Percentiles rank a stretch among this genome's conserved stretches.
phyloP scores from a whole-genome alignment of 1,140 invertebrate species.

The Rhagoletis pomonella region DNA sequence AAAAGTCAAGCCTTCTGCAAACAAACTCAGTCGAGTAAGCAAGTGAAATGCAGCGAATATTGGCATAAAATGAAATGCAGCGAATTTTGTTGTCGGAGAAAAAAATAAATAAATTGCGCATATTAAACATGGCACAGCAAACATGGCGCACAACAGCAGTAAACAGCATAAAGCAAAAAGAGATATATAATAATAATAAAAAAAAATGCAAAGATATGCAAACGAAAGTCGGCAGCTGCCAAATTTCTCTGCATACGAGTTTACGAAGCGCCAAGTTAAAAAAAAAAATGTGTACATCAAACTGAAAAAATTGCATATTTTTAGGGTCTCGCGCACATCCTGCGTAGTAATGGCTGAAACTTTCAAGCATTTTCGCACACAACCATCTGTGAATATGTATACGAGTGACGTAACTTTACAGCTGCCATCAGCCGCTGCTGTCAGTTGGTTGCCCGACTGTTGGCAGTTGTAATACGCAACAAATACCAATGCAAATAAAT shows the following conservation, averaged over 20 bases:
- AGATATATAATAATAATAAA: background rate
- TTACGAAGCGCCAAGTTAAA: background rate
- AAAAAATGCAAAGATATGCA: constrained; percentile 28
- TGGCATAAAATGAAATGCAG: constrained; percentile 44
- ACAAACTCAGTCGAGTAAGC: background rate
- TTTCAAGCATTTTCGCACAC: background rate
- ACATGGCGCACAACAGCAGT: background rate
- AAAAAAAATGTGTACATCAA: background rate
- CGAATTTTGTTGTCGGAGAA: constrained; percentile 21
- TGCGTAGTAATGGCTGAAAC: background rate
- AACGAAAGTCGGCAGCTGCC: constrained; percentile 17
- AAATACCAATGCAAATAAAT: constrained; percentile 50
- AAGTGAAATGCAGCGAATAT: constrained; percentile 24
- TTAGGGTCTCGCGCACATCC: background rate
- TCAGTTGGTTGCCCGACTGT: background rate
- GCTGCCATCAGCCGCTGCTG: background rate
- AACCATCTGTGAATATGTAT: background rate
- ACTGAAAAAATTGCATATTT: constrained; percentile 2
- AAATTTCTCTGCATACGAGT: constrained; percentile 2
- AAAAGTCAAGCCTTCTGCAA: constrained; percentile 48
- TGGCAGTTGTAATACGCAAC: constrained; percentile 32
- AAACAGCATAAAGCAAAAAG: background rate
- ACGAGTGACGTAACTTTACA: background rate
- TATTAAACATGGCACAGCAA: constrained; percentile 11
- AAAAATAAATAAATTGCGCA: constrained; percentile 48